phyloP scores from a whole-genome alignment of 2,113 vertebrate genomes.

The Crotalus tigris region DNA sequence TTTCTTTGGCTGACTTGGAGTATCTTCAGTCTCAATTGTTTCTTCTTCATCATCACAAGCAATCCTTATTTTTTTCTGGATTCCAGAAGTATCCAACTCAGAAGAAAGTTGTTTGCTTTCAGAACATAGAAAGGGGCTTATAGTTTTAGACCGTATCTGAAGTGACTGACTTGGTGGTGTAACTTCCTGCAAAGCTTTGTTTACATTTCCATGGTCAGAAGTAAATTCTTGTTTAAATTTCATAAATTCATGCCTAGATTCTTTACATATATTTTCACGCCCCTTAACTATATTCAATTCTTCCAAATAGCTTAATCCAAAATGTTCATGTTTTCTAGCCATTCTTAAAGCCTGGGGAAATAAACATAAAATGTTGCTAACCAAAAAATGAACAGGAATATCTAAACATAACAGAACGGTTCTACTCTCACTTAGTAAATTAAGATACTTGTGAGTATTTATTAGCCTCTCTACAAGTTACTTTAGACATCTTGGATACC shows the following conservation, averaged over 20 bases:
- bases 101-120: conserved; percentile 38
- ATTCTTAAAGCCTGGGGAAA: conserved; percentile 33
- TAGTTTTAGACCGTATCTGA: conserved; percentile 6
- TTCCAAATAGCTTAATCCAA: conserved; percentile 58
- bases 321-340: conserved; percentile 48
- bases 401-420: neutral
- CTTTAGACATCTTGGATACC: neutral
- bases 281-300: conserved; percentile 60
- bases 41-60: conserved; percentile 21
- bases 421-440: neutral
- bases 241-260: conserved; percentile 54
- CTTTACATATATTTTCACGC: conserved; percentile 46
- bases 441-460: neutral
- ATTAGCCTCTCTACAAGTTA: neutral
- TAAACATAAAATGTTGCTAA: neutral
- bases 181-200: conserved; percentile 20
- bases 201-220: conserved; percentile 11
- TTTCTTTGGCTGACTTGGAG: conserved; percentile 25
- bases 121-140: neutral
- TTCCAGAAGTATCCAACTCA: conserved; percentile 36
- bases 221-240: conserved; percentile 53
- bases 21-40: conserved; percentile 26
- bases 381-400: neutral
- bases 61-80: conserved; percentile 16
- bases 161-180: conserved; percentile 9